Evolutionary conservation across 2,113 vertebrate species (phyloP).

Genomic region (Carollia perspicillata): DNA sequence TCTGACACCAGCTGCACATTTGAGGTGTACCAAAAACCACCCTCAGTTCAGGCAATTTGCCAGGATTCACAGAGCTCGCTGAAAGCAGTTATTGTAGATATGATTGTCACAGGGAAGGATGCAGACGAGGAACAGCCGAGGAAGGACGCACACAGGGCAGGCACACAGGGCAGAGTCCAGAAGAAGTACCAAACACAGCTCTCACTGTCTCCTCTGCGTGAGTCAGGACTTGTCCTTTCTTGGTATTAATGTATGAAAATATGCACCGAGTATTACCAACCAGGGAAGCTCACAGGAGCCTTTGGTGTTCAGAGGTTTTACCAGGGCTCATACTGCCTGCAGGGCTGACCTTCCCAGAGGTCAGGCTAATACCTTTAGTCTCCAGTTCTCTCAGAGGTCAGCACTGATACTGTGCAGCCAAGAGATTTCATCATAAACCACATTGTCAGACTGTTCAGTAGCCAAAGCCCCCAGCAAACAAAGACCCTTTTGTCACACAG

Average conservation of each 20-base stretch:
- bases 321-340: not conserved
- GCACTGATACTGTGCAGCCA: not conserved
- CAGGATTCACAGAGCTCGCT: not conserved
- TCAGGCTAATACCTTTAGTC: not conserved
- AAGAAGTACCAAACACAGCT: not conserved
- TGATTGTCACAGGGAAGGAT: not conserved
- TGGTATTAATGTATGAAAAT: not conserved
- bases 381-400: not conserved
- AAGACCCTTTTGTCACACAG: not conserved
- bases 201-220: not conserved
- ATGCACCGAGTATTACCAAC: not conserved
- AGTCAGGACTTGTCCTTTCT: not conserved
- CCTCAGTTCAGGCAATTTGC: not conserved
- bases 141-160: not conserved
- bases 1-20: not conserved
- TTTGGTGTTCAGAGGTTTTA: not conserved
- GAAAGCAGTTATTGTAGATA: not conserved
- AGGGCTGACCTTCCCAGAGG: not conserved
- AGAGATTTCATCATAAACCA: not conserved
- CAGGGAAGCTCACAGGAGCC: accelerated
- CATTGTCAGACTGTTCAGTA: not conserved
- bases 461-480: not conserved
- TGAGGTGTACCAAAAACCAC: not conserved
- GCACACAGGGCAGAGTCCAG: not conserved
- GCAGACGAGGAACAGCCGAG: not conserved